These are phyloP conservation scores for Charadrius vociferus DNA, from an alignment of 2,113 vertebrate species.

Conservation along the genomic window DNA sequence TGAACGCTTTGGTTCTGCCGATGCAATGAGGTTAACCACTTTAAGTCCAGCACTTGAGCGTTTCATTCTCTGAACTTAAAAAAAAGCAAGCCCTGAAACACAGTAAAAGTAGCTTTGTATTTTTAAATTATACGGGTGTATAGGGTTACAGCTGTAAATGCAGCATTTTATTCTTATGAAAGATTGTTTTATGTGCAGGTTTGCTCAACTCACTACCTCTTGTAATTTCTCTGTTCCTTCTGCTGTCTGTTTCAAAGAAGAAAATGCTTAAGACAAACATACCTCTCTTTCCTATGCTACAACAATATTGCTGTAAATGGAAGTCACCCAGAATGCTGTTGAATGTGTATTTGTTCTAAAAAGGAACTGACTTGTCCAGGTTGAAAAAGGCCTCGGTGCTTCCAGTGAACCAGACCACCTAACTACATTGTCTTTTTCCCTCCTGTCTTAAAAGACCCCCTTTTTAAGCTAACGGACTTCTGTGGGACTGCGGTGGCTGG, in stretches of 20 bases:
- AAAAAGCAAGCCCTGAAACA: neutral
- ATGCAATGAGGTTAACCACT: neutral
- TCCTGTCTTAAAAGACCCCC: neutral
- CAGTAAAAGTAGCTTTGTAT: neutral
- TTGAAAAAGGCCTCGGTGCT: neutral
- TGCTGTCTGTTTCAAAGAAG: constrained; percentile 27
- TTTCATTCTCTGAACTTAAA: constrained; percentile 2
- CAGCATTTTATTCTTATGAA: constrained; percentile 38
- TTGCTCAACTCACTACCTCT: constrained; percentile 56
- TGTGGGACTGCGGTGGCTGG: neutral
- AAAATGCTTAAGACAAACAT: neutral
- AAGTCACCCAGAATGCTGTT: neutral
- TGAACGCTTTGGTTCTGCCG: neutral
- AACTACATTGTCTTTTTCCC: neutral
- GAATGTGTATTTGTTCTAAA: neutral
- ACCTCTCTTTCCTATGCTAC: neutral
- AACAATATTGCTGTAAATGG: neutral
- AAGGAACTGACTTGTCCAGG: neutral
- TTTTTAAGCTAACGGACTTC: neutral
- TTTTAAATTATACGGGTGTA: constrained; percentile 3
- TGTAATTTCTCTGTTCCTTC: constrained; percentile 2
- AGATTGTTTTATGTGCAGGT: constrained; percentile 33
- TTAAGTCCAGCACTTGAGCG: neutral
- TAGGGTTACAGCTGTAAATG: constrained; percentile 20
- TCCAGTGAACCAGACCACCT: neutral